These are phyloP conservation scores for Dolichallabes microphthalmus DNA, from an alignment of 2,113 vertebrate genomes.

Conservation along the genomic window DNA sequence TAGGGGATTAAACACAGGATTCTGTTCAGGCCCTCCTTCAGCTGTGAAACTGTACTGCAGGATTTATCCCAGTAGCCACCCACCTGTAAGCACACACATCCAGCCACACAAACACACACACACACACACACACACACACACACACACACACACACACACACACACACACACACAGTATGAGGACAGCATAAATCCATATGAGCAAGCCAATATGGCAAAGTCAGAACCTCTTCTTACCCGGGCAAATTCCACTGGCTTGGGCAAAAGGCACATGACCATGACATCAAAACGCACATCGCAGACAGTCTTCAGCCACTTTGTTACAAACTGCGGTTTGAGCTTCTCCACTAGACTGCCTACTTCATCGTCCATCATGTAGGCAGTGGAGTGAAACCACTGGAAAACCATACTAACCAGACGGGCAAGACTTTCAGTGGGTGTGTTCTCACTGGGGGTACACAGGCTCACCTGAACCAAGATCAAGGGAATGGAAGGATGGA, in stretches of 20 bases:
- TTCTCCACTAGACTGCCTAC: slow-evolving; percentile 98
- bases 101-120: slow-evolving; percentile 1
- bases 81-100: slow-evolving; percentile 73
- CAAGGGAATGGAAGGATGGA: background rate
- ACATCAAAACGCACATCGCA: slow-evolving; percentile 97
- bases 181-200: background rate
- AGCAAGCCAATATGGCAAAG: background rate
- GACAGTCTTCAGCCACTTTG: slow-evolving; percentile 97
- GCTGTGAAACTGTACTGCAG: slow-evolving; percentile 90
- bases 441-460: slow-evolving; percentile 97
- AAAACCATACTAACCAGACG: slow-evolving; percentile 98
- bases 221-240: slow-evolving; percentile 76
- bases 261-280: slow-evolving; percentile 99
- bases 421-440: slow-evolving; percentile 93
- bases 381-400: slow-evolving; percentile 99
- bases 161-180: background rate
- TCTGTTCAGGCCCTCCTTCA: slow-evolving; percentile 95
- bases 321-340: slow-evolving; percentile 98
- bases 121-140: slow-evolving; percentile 2
- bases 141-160: slow-evolving; percentile 1
- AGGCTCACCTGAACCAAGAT: slow-evolving; percentile 83
- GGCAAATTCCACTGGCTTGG: slow-evolving; percentile 97
- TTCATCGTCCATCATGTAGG: slow-evolving; percentile 99
- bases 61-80: slow-evolving; percentile 99
- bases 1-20: slow-evolving; percentile 98